Evolutionary conservation across 1,140 invertebrate genomes (phyloP).

Genomic region (Zaprionus capensis): DNA sequence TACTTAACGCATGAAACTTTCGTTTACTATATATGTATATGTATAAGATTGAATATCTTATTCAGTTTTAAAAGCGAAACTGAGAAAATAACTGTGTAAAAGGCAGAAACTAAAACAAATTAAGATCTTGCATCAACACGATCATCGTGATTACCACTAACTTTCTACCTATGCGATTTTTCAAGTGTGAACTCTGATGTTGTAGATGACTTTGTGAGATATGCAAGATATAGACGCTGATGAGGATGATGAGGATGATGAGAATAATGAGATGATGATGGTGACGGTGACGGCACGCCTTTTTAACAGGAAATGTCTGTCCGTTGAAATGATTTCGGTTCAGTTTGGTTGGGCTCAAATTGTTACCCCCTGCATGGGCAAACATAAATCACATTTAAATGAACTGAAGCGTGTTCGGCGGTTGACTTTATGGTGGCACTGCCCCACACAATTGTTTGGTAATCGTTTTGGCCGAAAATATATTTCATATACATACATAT

Average conservation of each 20-base stretch:
- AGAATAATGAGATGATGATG: slow-evolving; percentile 8
- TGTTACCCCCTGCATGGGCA: slow-evolving; percentile 8
- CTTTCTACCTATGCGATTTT: slow-evolving; percentile 3
- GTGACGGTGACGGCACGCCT: slow-evolving; percentile 28
- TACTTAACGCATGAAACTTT: background rate
- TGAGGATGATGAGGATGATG: background rate
- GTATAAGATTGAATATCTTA: background rate
- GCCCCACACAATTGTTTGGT: slow-evolving; percentile 46
- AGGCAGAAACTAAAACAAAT: background rate
- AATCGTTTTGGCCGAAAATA: slow-evolving; percentile 43
- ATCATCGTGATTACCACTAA: background rate
- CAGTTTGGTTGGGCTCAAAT: slow-evolving; percentile 21
- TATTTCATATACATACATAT: slow-evolving; percentile 10
- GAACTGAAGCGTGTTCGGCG: slow-evolving; percentile 53
- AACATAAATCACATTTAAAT: slow-evolving; percentile 61
- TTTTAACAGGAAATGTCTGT: slow-evolving; percentile 50
- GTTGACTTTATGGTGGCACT: slow-evolving; percentile 33
- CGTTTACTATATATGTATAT: background rate
- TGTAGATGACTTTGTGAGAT: background rate
- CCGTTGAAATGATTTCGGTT: slow-evolving; percentile 16
- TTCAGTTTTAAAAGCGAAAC: background rate
- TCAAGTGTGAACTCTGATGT: background rate
- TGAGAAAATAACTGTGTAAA: background rate
- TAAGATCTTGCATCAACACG: background rate
- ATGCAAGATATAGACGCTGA: background rate